Evolutionary conservation across 35 echinoderm and acorn worm genomes (phyloP), one percentile per base, ranked within the genome.

Genomic region (Lytechinus variegatus): DNA sequence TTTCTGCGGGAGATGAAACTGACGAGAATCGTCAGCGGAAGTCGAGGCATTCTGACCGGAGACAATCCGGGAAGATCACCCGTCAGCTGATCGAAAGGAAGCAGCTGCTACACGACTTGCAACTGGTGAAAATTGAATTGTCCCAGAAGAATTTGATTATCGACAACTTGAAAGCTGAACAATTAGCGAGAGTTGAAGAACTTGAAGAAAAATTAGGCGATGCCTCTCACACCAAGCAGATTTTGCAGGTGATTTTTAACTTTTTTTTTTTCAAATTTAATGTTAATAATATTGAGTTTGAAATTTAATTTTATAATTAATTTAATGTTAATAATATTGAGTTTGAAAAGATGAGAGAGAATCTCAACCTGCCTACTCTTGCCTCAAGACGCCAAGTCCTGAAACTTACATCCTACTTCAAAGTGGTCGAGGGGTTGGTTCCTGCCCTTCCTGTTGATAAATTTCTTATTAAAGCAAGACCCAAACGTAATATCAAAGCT

Each of bases 1-100:
- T 97, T 33, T 97, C 97, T 16, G 95, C 54, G 5, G 97, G 92
- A 33, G 98, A 99, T 92, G 97, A 97, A 55, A 94, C 96, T 9
- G 97, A 96, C 54, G 96, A 92, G 53, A 33, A 94, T 53, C 54
- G 44, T 53, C 87, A 95, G 87, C 94, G 71, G 16, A 87, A 95
- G 28, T 87, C 95, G 5, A 24, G 90, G 44, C 60, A 94, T 53
- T 21, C 54, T 9, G 28, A 94, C 24, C 60, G 72, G 51, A 87
- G 95, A 87, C 57, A 94, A 91, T 55, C 94, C 52, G 89, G 87
- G 27, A 96, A 96, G 53, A 96, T 99, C 28, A 99, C 98, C 14
- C 97, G 96, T 89, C 98, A 99, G 95, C 66, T 99, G 52, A 99
- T 99, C 56, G 98, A 99, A 96, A 89, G 98, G 33, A 99, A 99